Evolutionary conservation across 2,113 vertebrate species (phyloP), one percentile per base, ranked within the genome.

Genomic region (Recurvirostra avosetta): DNA sequence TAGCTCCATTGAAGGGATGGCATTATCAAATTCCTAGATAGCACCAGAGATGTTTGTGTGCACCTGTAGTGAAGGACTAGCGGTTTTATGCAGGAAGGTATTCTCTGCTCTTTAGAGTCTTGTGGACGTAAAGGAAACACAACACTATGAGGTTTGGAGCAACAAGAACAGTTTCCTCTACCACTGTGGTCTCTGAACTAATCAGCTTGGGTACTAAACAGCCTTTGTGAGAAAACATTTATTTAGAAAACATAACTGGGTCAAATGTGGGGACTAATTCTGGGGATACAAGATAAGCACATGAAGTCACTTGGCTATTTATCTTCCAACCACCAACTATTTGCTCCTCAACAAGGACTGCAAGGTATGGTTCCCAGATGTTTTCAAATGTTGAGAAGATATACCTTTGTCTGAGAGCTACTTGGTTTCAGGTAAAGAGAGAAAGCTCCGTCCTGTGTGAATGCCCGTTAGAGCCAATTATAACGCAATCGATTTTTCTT

Each of bases 331-430:
- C 21, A 75, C 19, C 14, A 70, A 21, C 11, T 68, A 45, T 30
- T 76, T 62, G 15, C 12, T 87, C 9, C 30, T 72, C 62, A 73
- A 61, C n/a, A 58, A 36, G 32, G 13, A n/a, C 59, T 75, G 53
- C 18, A 79, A 5, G 0, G 18, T 47, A 45, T 55, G 25, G 16
- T 53, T 89, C 30, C 34, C 53, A 45, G 52, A 45, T 4, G 4
- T 58, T 73, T 90, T 80, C n/a, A 66, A 86, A 77, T 25, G 9
- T 5, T 92, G 59, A 58, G 32, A 79, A 93, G n/a, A 92, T 88
- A 77, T n/a, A 62, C 3, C 5, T 92, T 86, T 70, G 3, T 30
- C 25, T 72, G 49, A 53, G 40, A 27, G 5, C 19, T 85, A 23
- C 19, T 85, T 73, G 36, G 8, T 17, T 86, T 79, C 50, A 94